Evolutionary conservation across 2,888 invertebrate genomes (phyloP), one percentile per base, ranked within the genome.

Genomic region (Seira sanloemensis): DNA sequence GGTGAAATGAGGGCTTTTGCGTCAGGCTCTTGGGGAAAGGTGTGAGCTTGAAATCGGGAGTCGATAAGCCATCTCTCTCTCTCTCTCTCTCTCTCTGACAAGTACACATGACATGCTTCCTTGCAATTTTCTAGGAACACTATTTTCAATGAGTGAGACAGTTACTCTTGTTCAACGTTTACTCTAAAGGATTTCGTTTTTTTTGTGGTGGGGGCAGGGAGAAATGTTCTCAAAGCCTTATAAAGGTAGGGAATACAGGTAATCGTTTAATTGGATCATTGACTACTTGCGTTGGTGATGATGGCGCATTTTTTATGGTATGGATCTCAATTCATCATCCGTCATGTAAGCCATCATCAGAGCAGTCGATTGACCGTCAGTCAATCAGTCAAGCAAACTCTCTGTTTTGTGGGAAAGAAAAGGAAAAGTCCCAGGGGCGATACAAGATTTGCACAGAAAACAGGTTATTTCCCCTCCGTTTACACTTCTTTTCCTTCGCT

Each of bases 381-480:
- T 68, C 68, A 50, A 50, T 50, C 50, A 50, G 50, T 50, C 50
- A 50, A 50, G 16, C 50, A 50, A 50, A 25, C 27, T 19, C 18
- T 54, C 62, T n/a, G 74, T 71, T 50, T 24, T 75, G 68, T 69
- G 80, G 69, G 74, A 75, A 80, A 75, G 73, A 73, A 73, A 75
- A 80, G 69, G 68, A 74, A 80, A 75, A 69, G 75, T 82, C 82
- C 82, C 82, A 76, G 82, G 82, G 82, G 82, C 82, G 69, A 82
- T 71, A 54, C 76, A 72, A 77, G 82, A 82, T 75, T 69, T n/a
- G 26, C 54, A 68, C 62, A 24, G 4, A 27, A 77, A 77, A 77
- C 77, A 68, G 79, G 79, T 79, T 79, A 46, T 50, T 46, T 66
- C 25, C 18, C 27, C 24, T 9, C 25, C 21, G 50, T n/a, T n/a